Conservation (phyloP, 92 coral and sea anemone genomes). For the Paragorgia papillata region DNA sequence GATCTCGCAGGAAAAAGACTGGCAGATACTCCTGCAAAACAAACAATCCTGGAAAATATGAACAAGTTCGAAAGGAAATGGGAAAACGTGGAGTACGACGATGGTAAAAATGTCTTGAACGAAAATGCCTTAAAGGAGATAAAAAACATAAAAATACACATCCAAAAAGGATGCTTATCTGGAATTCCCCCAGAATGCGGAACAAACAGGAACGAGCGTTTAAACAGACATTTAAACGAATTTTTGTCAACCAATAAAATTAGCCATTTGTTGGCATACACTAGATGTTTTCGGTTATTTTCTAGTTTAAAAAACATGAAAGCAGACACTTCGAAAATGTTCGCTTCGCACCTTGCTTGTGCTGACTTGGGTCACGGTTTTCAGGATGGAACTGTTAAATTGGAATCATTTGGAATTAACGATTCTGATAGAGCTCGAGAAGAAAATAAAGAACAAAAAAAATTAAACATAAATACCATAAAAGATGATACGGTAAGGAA, state of each 20-base stretch:
- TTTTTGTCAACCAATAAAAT: slow-evolving; percentile 6
- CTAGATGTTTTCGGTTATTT: slow-evolving; percentile 6
- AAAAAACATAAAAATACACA: slow-evolving; percentile 55
- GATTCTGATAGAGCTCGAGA: not conserved
- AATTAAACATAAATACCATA: not conserved
- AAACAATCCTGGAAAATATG: slow-evolving; percentile 10
- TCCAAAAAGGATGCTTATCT: slow-evolving; percentile 51
- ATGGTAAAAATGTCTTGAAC: slow-evolving; percentile 52
- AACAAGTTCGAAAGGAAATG: slow-evolving; percentile 43
- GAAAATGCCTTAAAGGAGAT: slow-evolving; percentile 37
- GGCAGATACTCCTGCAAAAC: too few species aligned
- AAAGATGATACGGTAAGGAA: not conserved
- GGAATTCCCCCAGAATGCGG: too few species aligned
- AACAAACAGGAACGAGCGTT: slow-evolving; percentile 53
- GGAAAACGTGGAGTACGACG: slow-evolving; percentile 55
- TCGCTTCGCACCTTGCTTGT: not conserved
- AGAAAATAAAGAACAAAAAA: not conserved
- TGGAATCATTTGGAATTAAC: slow-evolving; percentile 5
- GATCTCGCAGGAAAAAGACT: not conserved
- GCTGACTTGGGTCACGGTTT: not conserved
- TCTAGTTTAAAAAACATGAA: not conserved
- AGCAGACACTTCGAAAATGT: not conserved
- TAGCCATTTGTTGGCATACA: slow-evolving; percentile 6
- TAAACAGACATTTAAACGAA: slow-evolving; percentile 50
- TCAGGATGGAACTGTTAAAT: not conserved